Evolutionary conservation across 2,797 vertebrate species (phyloP).

Genomic region (Gastrophryne carolinensis): DNA sequence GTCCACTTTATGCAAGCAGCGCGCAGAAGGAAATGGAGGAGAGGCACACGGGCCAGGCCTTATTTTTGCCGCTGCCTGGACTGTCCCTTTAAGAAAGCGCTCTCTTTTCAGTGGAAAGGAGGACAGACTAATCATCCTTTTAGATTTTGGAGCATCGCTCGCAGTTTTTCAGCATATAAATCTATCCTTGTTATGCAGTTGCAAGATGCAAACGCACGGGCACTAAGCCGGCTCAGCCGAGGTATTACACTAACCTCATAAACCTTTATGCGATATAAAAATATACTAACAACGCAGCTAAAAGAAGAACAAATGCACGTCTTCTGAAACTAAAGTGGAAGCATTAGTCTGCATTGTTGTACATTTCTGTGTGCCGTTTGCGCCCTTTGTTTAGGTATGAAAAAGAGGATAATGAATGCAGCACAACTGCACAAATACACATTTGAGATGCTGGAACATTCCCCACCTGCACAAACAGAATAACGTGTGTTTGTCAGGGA

Average conservation of each 20-base stretch:
- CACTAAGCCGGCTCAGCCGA: not conserved
- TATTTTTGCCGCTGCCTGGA: too few species aligned
- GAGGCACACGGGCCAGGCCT: too few species aligned
- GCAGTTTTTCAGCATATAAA: too few species aligned
- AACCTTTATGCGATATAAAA: not conserved
- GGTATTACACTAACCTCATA: not conserved
- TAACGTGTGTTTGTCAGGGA: constrained; percentile 9
- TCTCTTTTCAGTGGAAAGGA: too few species aligned
- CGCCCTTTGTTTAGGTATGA: not conserved
- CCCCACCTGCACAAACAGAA: constrained; percentile 1
- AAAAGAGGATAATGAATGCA: not conserved
- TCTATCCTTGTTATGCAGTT: too few species aligned
- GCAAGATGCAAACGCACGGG: too few species aligned
- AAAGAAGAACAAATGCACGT: not conserved
- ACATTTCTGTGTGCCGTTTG: not conserved
- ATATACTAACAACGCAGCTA: not conserved
- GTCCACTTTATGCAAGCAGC: too few species aligned
- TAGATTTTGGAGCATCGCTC: too few species aligned
- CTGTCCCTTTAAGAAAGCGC: too few species aligned
- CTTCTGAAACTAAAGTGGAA: not conserved
- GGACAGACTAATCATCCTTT: too few species aligned
- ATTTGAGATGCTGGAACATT: constrained; percentile 12
- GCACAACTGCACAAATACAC: not conserved
- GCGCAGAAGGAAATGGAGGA: too few species aligned
- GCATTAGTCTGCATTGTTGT: not conserved